Evolutionary conservation across 2,888 invertebrate genomes (phyloP).

Genomic region (Pristionchus mayeri): DNA sequence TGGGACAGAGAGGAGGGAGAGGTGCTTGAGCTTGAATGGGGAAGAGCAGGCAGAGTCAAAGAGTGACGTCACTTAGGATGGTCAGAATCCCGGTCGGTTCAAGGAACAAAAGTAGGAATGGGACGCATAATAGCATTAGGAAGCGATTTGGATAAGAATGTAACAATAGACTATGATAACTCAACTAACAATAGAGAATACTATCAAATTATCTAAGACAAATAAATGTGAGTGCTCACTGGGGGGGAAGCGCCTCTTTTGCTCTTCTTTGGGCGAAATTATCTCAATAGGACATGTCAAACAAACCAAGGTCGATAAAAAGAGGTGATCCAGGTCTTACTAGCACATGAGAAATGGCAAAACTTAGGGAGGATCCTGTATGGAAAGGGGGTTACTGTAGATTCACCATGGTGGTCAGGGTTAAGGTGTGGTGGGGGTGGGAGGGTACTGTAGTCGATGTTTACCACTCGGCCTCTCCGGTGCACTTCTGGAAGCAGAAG

Average conservation of each 20-base stretch:
- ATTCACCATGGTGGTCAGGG: neutral
- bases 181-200: neutral
- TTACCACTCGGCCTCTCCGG: slow-evolving; percentile 98
- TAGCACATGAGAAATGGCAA: no score
- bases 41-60: neutral
- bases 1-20: neutral
- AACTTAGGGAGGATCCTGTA: no score
- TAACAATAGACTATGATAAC: neutral
- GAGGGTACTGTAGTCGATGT: neutral
- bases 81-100: neutral
- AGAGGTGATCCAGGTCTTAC: no score
- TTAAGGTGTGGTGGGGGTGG: neutral
- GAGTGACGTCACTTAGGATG: slow-evolving; percentile 11
- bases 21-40: neutral
- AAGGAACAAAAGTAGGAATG: neutral
- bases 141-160: neutral
- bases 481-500: slow-evolving; percentile 98
- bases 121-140: neutral
- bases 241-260: neutral
- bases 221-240: neutral
- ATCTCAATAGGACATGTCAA: no score
- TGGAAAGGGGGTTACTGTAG: neutral
- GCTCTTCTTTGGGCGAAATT: slow-evolving; percentile 14
- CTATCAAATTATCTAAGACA: neutral
- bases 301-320: no score